Base-by-base conservation (phyloP, 2,888 invertebrate genomes). In the Oxyteleia sp. region DNA sequence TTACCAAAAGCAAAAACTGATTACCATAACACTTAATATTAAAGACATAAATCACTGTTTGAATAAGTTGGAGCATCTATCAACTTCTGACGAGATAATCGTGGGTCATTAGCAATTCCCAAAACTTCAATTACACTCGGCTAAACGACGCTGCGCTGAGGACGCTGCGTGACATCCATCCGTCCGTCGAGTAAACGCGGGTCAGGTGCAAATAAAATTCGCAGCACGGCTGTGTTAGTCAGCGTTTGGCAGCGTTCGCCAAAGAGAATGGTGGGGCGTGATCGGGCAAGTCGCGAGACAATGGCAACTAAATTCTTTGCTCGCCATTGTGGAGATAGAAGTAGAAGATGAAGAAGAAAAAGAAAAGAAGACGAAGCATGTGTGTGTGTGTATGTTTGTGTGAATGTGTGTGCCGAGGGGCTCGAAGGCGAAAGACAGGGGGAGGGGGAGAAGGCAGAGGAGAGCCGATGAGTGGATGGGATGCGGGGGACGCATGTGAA, bases 211-310 rank as follows among this genome's bases (percentile, higher is more conserved):
- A n/a, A n/a, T n/a, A n/a, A 85, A 90, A 89, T 89, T 88, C 89
- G 86, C 72, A 83, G 88, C 89, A 89, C 91, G 89, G 88, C 81
- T 79, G 79, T 75, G 90, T 90, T 91, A 91, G 91, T 90, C 91
- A 91, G 91, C 91, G 91, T 89, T 91, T 91, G 91, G 91, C 91
- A 91, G 85, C 87, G 85, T 75, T 84, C 72, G 79, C 82, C 84
- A 79, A 68, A 85, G 84, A 84, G 85, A 80, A 82, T 79, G 79
- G 85, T 78, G 89, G 86, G 88, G 88, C 86, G 87, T 89, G 92
- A 91, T 91, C 90, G 88, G 86, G 90, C 89, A 89, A 88, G 90
- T 90, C 85, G 86, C 89, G 89, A 91, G 90, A 92, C 91, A 91
- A 91, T 92, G 89, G 89, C 89, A 88, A 90, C 90, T 90, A 90